Evolutionary conservation across 2,113 vertebrate species (phyloP).

Genomic region (Smithornis capensis): DNA sequence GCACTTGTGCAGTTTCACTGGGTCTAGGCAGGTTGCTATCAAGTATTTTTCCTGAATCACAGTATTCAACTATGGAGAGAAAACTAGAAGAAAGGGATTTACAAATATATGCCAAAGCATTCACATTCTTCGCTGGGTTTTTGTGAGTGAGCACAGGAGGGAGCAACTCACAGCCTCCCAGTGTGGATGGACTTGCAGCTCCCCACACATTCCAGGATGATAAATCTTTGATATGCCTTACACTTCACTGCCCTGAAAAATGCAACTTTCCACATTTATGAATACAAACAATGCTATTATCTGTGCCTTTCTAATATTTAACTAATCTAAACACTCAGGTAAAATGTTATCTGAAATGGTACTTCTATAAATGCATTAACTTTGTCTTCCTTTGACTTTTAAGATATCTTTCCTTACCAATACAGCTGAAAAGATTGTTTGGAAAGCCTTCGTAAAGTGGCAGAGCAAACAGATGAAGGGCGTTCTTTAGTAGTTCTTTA

Average conservation of each 20-base stretch:
- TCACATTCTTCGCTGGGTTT: accelerated
- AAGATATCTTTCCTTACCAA: constrained; percentile 79
- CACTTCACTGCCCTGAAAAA: constrained; percentile 74
- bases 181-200: constrained; percentile 5
- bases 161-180: not conserved
- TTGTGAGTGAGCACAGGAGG: not conserved
- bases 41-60: not conserved
- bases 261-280: constrained; percentile 74
- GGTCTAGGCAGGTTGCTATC: not conserved
- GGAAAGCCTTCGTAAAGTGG: constrained; percentile 80
- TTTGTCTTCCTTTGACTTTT: constrained; percentile 82
- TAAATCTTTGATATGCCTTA: constrained; percentile 74
- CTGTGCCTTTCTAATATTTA: constrained; percentile 90
- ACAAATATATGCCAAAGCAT: not conserved
- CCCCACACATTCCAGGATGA: constrained; percentile 54
- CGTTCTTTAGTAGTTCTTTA: constrained; percentile 76
- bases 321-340: constrained; percentile 83
- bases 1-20: accelerated
- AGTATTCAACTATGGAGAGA: not conserved
- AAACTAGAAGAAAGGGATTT: not conserved
- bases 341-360: constrained; percentile 87
- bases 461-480: constrained; percentile 80
- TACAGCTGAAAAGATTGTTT: constrained; percentile 81
- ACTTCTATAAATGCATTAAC: constrained; percentile 82
- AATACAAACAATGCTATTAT: constrained; percentile 79